Conservation (phyloP, 2,113 vertebrate species). For the Clarias macrocephalus region DNA sequence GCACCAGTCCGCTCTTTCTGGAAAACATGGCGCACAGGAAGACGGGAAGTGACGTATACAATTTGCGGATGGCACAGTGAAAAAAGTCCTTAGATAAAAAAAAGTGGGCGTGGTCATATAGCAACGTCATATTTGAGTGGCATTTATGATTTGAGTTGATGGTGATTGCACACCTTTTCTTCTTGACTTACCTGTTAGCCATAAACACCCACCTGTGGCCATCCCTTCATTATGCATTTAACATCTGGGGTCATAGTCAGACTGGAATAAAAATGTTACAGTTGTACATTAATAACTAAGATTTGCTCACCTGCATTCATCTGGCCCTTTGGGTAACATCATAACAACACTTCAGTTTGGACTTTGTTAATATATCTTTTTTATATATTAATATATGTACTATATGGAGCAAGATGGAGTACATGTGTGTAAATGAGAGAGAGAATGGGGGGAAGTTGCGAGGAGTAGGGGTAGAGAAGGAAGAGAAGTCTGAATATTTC, state of each 20-base stretch:
- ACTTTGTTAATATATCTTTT: neutral
- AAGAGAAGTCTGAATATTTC: no score
- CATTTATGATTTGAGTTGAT: slow-evolving; percentile 15
- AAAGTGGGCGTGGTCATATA: slow-evolving; percentile 73
- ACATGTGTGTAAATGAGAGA: no score
- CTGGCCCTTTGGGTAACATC: neutral
- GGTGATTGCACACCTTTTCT: neutral
- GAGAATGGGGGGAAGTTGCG: no score
- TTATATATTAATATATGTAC: no score
- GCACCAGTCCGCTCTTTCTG: slow-evolving; percentile 48
- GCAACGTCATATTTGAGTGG: slow-evolving; percentile 43
- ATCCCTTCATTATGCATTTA: neutral
- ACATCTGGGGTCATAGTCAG: neutral
- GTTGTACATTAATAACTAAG: neutral
- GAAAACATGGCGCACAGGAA: slow-evolving; percentile 64
- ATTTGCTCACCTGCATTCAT: neutral
- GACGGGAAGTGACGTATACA: slow-evolving; percentile 60
- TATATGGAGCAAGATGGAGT: no score
- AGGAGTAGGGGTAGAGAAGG: no score
- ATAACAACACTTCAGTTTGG: neutral
- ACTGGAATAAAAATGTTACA: neutral
- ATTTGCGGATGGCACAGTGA: slow-evolving; percentile 57
- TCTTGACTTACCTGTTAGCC: slow-evolving; percentile 1
- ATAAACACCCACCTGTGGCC: slow-evolving; percentile 35
- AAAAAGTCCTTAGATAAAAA: slow-evolving; percentile 70